These are phyloP conservation scores for Leptopterna dolabrata DNA, from an alignment of 2,888 invertebrate genomes.

Conservation along the genomic window DNA sequence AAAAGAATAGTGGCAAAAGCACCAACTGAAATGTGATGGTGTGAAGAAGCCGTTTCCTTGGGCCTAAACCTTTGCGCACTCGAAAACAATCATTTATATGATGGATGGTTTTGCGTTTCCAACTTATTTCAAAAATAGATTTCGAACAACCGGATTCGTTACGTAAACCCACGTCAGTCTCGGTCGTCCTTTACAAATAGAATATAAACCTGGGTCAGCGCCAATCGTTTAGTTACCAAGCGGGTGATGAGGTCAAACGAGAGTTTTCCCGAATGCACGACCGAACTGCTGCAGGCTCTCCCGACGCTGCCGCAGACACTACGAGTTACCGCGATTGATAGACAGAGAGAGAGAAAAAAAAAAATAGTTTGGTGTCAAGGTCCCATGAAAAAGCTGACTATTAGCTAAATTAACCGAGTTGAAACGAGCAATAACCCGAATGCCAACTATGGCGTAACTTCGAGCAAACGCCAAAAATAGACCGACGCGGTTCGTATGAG, in stretches of 20 bases:
- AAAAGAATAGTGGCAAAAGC: too few relatives aligned
- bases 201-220: too few relatives aligned
- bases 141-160: too few relatives aligned
- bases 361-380: slow-evolving; percentile 13
- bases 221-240: background rate
- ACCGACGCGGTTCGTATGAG: background rate
- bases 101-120: too few relatives aligned
- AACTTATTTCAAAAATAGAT: too few relatives aligned
- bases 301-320: background rate
- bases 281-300: background rate
- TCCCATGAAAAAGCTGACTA: background rate
- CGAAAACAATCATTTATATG: too few relatives aligned
- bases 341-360: too few relatives aligned
- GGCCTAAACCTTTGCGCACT: too few relatives aligned
- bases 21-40: too few relatives aligned
- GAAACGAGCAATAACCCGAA: slow-evolving; percentile 26
- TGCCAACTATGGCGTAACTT: slow-evolving; percentile 26
- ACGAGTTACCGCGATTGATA: background rate
- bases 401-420: slow-evolving; percentile 24
- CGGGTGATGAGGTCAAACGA: background rate
- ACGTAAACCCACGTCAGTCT: too few relatives aligned
- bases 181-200: too few relatives aligned
- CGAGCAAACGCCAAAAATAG: background rate
- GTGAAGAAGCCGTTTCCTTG: too few relatives aligned
- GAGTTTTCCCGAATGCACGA: background rate